A percentile compares a stretch with the other conserved stretches of the same genome.
phyloP scores from a whole-genome alignment of 2,888 invertebrate species.

The Cinara cedri region DNA sequence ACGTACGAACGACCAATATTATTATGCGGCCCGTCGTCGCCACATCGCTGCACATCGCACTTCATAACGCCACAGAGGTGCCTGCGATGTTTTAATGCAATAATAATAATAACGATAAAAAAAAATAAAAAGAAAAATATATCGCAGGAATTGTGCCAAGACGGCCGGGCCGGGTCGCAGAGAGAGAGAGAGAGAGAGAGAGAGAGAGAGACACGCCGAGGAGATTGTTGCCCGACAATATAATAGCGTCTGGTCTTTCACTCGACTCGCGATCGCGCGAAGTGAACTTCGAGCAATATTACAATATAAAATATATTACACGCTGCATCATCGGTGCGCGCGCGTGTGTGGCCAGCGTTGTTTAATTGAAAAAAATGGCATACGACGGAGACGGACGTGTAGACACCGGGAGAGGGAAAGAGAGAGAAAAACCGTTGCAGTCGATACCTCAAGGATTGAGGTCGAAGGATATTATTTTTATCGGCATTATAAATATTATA shows the following conservation, averaged over 20 bases:
- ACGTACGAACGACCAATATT: background rate
- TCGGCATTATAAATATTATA: no score
- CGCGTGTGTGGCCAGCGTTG: no score
- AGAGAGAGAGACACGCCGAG: constrained; percentile 1
- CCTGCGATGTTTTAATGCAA: no score
- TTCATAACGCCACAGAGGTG: no score
- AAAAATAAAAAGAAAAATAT: background rate
- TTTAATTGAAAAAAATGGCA: no score
- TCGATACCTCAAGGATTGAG: background rate
- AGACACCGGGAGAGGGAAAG: no score
- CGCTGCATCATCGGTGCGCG: no score
- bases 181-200: background rate
- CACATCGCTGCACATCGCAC: background rate
- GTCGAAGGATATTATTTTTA: background rate
- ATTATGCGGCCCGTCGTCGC: background rate
- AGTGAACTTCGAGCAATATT: no score
- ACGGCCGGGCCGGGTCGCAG: background rate
- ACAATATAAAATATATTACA: no score
- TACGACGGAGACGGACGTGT: no score
- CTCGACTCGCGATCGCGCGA: background rate
- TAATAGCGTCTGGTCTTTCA: constrained; percentile 1
- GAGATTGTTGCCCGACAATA: constrained; percentile 7
- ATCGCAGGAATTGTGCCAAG: constrained; percentile 27
- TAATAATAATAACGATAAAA: background rate
- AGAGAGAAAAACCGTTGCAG: no score